A percentile compares a stretch with the other conserved stretches of the same genome.
These are phyloP conservation scores for Hafferia zeledoni DNA, from an alignment of 2,797 vertebrate species.

Conservation along the genomic window DNA sequence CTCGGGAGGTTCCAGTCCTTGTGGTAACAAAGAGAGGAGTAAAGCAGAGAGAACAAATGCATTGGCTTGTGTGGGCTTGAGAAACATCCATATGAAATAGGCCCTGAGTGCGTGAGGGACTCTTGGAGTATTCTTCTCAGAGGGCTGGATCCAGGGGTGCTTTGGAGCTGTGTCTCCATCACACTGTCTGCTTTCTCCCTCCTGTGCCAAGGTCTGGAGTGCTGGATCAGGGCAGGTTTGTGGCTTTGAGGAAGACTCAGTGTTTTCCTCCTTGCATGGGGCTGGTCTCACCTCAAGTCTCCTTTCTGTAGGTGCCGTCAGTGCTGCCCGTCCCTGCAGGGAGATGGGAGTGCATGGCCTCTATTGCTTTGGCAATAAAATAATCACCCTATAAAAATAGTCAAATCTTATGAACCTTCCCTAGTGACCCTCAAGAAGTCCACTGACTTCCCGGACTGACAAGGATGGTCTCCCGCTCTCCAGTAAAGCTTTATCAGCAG, in stretches of 20 bases:
- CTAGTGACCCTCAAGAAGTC: neutral
- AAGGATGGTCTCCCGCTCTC: neutral
- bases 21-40: neutral
- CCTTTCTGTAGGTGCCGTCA: neutral
- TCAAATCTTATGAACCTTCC: neutral
- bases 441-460: neutral
- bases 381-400: neutral
- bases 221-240: neutral
- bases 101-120: neutral
- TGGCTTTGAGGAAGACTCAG: neutral
- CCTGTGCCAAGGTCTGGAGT: neutral
- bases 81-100: constrained; percentile 26
- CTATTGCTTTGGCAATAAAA: neutral
- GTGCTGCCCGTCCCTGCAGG: neutral
- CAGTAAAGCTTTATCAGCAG: neutral
- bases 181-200: neutral
- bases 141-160: neutral
- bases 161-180: neutral
- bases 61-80: neutral
- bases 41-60: neutral
- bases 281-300: neutral
- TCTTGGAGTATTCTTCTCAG: neutral
- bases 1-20: neutral
- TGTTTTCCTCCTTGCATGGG: neutral
- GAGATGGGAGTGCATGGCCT: neutral